Percentiles rank a stretch among this genome's conserved stretches.
Conservation (phyloP, 2,797 vertebrate genomes). For the Lepilemur septentrionalis region DNA sequence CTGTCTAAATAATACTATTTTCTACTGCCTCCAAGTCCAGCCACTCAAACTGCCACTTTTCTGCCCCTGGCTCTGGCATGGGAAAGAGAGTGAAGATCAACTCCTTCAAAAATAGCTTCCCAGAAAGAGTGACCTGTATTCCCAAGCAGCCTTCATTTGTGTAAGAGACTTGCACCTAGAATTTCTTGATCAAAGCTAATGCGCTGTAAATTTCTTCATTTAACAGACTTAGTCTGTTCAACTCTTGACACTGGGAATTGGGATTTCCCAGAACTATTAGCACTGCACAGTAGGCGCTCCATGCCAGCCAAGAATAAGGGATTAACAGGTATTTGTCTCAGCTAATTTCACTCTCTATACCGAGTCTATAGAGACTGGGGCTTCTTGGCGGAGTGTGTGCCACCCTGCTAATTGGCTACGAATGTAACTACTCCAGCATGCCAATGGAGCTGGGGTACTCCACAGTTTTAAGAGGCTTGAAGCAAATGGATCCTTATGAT, state of each 20-base stretch:
- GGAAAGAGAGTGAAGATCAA: conserved; percentile 41
- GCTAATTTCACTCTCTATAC: conserved; percentile 88
- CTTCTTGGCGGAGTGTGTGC: conserved; percentile 87
- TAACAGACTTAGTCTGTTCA: conserved; percentile 84
- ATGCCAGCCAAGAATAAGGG: conserved; percentile 86
- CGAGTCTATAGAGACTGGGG: conserved; percentile 85
- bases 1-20: conserved; percentile 52
- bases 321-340: conserved; percentile 89
- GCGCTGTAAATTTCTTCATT: conserved; percentile 83
- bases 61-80: conserved; percentile 46
- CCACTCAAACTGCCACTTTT: conserved; percentile 65
- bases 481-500: conserved; percentile 56
- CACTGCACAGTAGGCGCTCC: conserved; percentile 85
- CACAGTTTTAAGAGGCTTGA: conserved; percentile 54
- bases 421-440: conserved; percentile 87
- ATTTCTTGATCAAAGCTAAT: conserved; percentile 84
- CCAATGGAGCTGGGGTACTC: conserved; percentile 76
- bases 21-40: conserved; percentile 17
- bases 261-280: conserved; percentile 87
- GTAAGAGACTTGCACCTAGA: conserved; percentile 79
- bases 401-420: conserved; percentile 89
- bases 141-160: conserved; percentile 80
- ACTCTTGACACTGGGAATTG: conserved; percentile 86
- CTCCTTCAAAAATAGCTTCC: conserved; percentile 35
- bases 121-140: conserved; percentile 67